Conservation (phyloP, 2,797 vertebrate genomes). For the Tenualosa thibaudeaui region DNA sequence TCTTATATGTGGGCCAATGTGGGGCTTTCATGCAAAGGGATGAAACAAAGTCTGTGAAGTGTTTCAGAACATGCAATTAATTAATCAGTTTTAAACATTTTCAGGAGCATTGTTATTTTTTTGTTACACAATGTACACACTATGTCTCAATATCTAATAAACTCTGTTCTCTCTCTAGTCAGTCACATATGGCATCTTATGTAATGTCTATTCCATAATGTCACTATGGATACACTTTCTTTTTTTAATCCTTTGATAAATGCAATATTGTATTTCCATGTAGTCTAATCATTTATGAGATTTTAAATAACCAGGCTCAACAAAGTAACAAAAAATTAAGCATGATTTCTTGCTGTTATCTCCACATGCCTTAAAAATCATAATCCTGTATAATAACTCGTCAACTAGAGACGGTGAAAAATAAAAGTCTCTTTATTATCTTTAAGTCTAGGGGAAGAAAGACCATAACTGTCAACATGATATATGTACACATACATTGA, state of each 20-base stretch:
- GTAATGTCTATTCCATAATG: not conserved
- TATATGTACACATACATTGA: conserved; percentile 42
- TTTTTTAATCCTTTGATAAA: not conserved
- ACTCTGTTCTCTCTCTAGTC: not conserved
- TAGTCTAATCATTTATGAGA: not conserved
- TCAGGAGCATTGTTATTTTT: not conserved
- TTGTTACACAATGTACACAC: not conserved
- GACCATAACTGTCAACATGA: conserved; percentile 42
- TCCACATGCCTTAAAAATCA: not conserved
- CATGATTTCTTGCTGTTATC: not conserved
- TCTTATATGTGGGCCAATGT: too few relatives aligned
- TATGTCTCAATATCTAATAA: not conserved
- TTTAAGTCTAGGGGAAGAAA: conserved; percentile 32
- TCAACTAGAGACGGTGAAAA: not conserved
- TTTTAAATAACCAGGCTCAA: not conserved
- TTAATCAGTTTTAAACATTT: not conserved
- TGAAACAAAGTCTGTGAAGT: not conserved
- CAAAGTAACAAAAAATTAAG: not conserved
- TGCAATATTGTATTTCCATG: not conserved
- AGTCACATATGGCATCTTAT: not conserved
- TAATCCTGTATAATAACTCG: not conserved
- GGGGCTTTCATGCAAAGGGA: not conserved
- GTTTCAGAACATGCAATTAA: not conserved
- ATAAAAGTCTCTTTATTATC: conserved; percentile 28
- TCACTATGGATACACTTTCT: not conserved